These are phyloP conservation scores for Phylloscopus trochilus DNA, from an alignment of 2,113 vertebrate species.

Conservation along the genomic window DNA sequence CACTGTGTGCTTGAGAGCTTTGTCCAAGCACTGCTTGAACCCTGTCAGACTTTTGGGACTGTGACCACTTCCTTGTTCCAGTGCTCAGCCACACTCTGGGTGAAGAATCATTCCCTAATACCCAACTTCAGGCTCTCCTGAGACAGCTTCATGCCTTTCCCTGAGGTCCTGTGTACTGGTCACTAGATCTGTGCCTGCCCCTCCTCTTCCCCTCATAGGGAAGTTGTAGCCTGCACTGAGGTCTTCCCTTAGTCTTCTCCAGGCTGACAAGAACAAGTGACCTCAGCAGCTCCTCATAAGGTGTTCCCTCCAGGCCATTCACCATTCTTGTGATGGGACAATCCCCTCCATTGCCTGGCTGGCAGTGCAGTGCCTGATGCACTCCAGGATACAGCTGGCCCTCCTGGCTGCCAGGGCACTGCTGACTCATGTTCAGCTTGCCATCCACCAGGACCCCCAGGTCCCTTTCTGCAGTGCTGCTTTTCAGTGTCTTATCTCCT, in stretches of 20 bases:
- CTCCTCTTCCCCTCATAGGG: neutral
- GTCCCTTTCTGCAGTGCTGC: neutral
- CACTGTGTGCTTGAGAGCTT: neutral
- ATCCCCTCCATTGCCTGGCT: neutral
- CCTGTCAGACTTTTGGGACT: neutral
- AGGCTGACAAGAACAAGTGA: neutral
- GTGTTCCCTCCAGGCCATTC: neutral
- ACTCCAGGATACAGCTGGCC: fast-evolving
- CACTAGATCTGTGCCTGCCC: neutral
- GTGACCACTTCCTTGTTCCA: neutral
- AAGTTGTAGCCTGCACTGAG: neutral
- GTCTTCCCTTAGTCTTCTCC: neutral
- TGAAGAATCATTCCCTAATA: neutral
- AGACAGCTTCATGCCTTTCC: neutral
- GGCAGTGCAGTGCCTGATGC: neutral
- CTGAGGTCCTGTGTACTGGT: neutral
- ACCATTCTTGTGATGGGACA: fast-evolving
- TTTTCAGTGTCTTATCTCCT: neutral
- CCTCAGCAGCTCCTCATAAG: neutral
- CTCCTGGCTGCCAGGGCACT: neutral
- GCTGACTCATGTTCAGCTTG: neutral
- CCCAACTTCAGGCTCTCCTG: neutral
- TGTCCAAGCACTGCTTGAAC: neutral
- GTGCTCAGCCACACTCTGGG: neutral
- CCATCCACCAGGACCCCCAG: neutral